Conservation (phyloP, 2,113 vertebrate genomes). For the Clinocottus analis region DNA sequence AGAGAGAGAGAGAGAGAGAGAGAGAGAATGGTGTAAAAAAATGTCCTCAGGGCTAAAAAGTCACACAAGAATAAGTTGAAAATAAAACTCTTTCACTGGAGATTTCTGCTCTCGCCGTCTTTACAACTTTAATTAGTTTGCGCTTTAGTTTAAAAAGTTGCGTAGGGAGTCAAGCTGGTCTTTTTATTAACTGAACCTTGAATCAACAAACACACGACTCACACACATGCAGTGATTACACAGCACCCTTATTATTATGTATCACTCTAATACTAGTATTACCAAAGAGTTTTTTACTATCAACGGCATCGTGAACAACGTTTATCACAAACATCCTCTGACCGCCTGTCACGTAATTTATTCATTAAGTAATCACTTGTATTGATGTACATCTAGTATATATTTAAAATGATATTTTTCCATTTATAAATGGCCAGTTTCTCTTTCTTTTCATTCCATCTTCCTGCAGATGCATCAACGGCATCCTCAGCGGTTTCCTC, state of each 20-base stretch:
- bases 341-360: not conserved
- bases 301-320: not conserved
- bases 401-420: not conserved
- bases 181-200: constrained; percentile 1
- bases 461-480: constrained; percentile 9
- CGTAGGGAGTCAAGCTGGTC: not conserved
- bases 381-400: not conserved
- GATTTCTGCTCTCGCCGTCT: constrained; percentile 22
- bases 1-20: constrained; percentile 18
- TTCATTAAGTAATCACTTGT: not conserved
- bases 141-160: constrained; percentile 29
- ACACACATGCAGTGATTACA: not conserved
- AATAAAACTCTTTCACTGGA: constrained; percentile 22
- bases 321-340: not conserved
- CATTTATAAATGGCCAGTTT: not conserved
- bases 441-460: not conserved
- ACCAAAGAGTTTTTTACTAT: too few relatives aligned
- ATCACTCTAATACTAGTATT: not conserved
- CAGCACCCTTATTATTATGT: not conserved
- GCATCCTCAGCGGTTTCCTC: not conserved
- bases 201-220: not conserved
- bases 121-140: constrained; percentile 42
- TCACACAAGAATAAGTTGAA: constrained; percentile 31
- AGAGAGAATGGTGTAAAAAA: constrained; percentile 17
- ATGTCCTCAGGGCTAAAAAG: constrained; percentile 25